Evolutionary conservation across 2,888 invertebrate species (phyloP).

Genomic region (Smittia sp.): DNA sequence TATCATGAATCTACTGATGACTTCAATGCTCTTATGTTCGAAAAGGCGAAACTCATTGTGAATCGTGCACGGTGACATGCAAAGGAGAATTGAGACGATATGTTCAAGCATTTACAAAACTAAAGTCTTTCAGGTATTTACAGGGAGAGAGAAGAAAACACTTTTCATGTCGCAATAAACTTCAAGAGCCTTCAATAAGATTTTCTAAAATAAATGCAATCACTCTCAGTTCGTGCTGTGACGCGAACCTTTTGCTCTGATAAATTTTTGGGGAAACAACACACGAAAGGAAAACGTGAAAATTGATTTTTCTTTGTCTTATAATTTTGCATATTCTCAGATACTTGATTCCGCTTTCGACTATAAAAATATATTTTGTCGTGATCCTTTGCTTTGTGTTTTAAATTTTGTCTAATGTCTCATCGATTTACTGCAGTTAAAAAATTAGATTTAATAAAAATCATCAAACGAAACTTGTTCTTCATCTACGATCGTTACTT

Average conservation of each 20-base stretch:
- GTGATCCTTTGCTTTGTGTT: background rate
- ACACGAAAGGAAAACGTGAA: background rate
- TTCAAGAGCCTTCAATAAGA: background rate
- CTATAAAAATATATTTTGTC: conserved; percentile 25
- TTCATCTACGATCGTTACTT: background rate
- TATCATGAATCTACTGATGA: too few relatives aligned
- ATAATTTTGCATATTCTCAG: background rate
- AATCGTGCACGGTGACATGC: too few relatives aligned
- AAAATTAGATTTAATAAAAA: conserved; percentile 15
- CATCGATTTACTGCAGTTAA: background rate
- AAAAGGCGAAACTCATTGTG: too few relatives aligned
- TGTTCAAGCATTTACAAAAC: conserved; percentile 9
- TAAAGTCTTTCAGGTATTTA: conserved; percentile 10
- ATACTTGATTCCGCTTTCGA: background rate
- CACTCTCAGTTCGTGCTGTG: background rate
- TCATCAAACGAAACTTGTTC: conserved; percentile 11
- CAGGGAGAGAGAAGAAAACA: background rate
- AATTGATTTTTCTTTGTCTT: background rate
- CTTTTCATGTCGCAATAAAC: background rate
- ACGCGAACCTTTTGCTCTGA: too few relatives aligned
- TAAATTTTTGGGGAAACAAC: background rate
- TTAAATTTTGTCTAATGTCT: conserved; percentile 25
- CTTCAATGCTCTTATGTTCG: too few relatives aligned
- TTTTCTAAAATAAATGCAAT: conserved; percentile 14
- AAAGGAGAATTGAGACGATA: conserved; percentile 8